A percentile compares a stretch with the other conserved stretches of the same genome.
Conservation (phyloP, 2,888 invertebrate genomes). For the Pterobdella sp. region DNA sequence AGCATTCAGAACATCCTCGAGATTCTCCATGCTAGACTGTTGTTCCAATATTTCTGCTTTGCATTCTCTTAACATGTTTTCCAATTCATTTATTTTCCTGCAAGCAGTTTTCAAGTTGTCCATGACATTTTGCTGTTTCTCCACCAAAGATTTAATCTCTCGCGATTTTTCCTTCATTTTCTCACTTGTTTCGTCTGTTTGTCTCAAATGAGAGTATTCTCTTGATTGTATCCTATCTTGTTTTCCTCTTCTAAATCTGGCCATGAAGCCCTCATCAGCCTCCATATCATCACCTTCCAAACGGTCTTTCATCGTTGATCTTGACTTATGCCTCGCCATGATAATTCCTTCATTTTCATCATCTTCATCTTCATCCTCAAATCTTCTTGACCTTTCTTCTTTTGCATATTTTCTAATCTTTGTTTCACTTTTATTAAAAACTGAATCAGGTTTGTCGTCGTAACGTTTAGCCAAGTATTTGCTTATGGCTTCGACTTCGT, state of each 20-base stretch:
- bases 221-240: neutral
- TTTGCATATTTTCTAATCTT: too few relatives aligned
- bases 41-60: conserved; percentile 23
- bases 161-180: conserved; percentile 14
- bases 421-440: neutral
- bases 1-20: conserved; percentile 14
- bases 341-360: neutral
- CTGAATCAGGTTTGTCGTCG: neutral
- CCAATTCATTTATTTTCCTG: conserved; percentile 12
- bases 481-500: neutral
- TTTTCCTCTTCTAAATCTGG: conserved; percentile 6
- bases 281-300: neutral
- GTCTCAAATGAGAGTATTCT: neutral
- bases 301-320: too few relatives aligned
- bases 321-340: too few relatives aligned
- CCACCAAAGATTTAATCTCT: conserved; percentile 12
- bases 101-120: conserved; percentile 14
- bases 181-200: neutral
- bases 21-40: conserved; percentile 3
- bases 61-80: conserved; percentile 15
- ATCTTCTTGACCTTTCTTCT: neutral
- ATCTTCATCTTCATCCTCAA: neutral
- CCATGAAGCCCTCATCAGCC: conserved; percentile 20
- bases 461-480: conserved; percentile 1
- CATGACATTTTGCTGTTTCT: conserved; percentile 18